A percentile compares a stretch with the other conserved stretches of the same genome.
Evolutionary conservation across 2,113 vertebrate species (phyloP).

Genomic region (Hylia prasina): DNA sequence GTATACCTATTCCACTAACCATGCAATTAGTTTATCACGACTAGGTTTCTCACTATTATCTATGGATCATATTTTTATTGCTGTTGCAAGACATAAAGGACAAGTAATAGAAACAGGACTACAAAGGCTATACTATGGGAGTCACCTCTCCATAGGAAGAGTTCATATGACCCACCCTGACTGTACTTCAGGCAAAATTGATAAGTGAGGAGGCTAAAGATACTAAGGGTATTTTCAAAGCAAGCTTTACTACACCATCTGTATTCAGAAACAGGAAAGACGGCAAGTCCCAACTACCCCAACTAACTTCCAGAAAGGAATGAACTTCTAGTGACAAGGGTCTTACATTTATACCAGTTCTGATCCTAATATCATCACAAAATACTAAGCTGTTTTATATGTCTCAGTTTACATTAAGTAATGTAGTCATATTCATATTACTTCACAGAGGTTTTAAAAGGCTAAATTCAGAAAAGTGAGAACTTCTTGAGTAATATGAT

Average conservation of each 20-base stretch:
- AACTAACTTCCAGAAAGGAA: background rate
- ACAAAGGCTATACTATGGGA: background rate
- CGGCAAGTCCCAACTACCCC: background rate
- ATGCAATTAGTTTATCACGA: background rate
- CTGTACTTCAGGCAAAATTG: background rate
- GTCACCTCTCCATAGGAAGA: background rate
- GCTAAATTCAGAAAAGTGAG: background rate
- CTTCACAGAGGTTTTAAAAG: background rate
- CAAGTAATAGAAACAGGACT: background rate
- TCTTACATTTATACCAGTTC: background rate
- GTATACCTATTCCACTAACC: background rate
- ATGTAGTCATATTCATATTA: background rate
- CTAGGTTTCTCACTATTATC: background rate
- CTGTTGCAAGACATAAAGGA: background rate
- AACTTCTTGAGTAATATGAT: background rate
- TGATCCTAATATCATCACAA: background rate
- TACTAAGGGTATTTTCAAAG: background rate
- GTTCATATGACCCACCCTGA: background rate
- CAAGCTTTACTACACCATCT: background rate
- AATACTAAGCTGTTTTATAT: background rate
- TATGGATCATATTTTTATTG: background rate
- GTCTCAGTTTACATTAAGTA: background rate
- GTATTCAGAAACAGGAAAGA: background rate
- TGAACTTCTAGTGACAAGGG: background rate
- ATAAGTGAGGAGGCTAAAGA: background rate